Conservation (phyloP, 2,113 vertebrate species). For the Poecilia latipinna region DNA sequence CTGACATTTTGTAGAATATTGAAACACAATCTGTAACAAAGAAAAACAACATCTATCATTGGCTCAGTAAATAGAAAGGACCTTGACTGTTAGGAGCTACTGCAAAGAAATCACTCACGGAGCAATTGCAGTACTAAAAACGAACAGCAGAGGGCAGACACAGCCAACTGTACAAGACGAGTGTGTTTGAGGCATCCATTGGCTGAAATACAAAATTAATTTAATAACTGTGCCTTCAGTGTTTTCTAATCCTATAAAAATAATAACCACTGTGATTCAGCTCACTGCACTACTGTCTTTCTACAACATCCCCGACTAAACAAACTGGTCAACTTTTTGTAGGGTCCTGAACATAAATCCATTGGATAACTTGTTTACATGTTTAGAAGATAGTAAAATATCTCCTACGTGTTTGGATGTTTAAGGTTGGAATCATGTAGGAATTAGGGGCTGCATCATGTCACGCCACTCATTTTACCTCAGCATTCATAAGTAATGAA, state of each 20-base stretch:
- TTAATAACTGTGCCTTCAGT: not conserved
- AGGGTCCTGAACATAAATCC: too few species aligned
- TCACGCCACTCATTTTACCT: not conserved
- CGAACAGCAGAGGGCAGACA: conserved; percentile 61
- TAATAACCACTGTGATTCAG: not conserved
- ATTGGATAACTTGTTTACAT: not conserved
- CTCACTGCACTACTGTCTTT: not conserved
- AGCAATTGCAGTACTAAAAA: conserved; percentile 54
- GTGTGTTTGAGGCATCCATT: not conserved
- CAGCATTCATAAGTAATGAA: not conserved
- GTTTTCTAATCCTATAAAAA: not conserved
- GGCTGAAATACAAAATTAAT: not conserved
- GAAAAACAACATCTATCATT: too few species aligned
- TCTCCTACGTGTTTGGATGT: not conserved
- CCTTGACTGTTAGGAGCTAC: not conserved
- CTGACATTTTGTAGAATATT: not conserved
- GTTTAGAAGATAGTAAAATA: not conserved
- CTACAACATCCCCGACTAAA: not conserved
- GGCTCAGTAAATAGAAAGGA: not conserved
- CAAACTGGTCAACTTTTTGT: not conserved
- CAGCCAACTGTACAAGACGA: not conserved
- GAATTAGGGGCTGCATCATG: not conserved
- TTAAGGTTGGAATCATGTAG: not conserved
- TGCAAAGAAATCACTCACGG: not conserved
- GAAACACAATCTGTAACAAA: too few species aligned